Percentiles rank a stretch among this genome's conserved stretches.
Evolutionary conservation across 2,113 vertebrate genomes (phyloP).

Genomic region (Notarius lentiginosus): DNA sequence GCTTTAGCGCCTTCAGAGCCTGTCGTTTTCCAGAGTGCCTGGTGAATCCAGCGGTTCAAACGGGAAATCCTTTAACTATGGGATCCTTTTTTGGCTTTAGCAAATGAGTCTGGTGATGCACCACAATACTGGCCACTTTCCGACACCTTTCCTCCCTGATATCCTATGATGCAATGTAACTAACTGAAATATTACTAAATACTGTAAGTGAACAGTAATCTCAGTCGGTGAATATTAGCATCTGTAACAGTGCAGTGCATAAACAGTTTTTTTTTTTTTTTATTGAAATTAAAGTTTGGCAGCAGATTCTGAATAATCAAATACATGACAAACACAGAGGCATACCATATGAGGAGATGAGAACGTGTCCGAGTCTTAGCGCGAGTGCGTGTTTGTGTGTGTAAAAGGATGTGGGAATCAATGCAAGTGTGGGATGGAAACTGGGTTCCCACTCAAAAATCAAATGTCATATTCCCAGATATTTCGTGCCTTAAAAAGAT

Average conservation of each 20-base stretch:
- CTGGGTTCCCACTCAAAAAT: no score
- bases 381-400: neutral
- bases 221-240: neutral
- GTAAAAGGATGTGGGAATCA: neutral
- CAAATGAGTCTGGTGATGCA: neutral
- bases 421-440: neutral
- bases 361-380: neutral
- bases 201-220: neutral
- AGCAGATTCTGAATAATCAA: neutral
- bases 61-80: slow-evolving; percentile 50
- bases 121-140: neutral
- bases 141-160: neutral
- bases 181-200: neutral
- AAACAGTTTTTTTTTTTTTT: neutral
- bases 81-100: no score
- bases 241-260: neutral
- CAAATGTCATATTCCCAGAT: no score
- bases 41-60: slow-evolving; percentile 67
- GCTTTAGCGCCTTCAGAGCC: slow-evolving; percentile 65
- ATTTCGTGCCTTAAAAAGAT: no score
- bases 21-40: slow-evolving; percentile 65
- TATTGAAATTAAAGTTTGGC: neutral
- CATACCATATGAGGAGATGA: neutral
- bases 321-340: neutral
- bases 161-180: neutral